Evolutionary conservation across 2,888 invertebrate genomes (phyloP).

Genomic region (Panorpa germanica): DNA sequence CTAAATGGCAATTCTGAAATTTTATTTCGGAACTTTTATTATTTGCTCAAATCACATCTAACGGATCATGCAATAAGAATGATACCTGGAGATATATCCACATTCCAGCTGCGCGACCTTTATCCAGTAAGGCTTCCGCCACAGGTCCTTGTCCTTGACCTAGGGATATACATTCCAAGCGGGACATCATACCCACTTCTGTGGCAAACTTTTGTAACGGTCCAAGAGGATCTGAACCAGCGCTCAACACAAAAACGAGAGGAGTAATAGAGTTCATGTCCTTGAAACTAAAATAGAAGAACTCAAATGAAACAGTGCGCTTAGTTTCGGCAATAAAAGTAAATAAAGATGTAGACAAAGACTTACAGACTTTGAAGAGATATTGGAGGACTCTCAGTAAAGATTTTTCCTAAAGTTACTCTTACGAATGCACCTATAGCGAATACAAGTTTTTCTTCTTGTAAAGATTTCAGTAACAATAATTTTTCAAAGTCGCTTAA

Average conservation of each 20-base stretch:
- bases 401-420: constrained; percentile 52
- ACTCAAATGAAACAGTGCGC: constrained; percentile 12
- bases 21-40: constrained; percentile 1
- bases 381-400: constrained; percentile 67
- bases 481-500: constrained; percentile 61
- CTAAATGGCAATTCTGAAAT: constrained; percentile 78
- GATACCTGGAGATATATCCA: constrained; percentile 79
- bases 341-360: neutral
- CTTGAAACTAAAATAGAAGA: constrained; percentile 32
- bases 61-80: constrained; percentile 3
- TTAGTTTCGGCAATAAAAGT: neutral
- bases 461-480: constrained; percentile 55
- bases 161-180: constrained; percentile 64
- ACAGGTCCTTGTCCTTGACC: constrained; percentile 81
- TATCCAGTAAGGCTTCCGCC: constrained; percentile 61
- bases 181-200: constrained; percentile 50
- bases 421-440: constrained; percentile 66
- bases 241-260: constrained; percentile 68
- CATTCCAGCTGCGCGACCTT: constrained; percentile 50
- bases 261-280: constrained; percentile 57
- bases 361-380: constrained; percentile 42
- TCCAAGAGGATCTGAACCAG: constrained; percentile 77
- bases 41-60: neutral
- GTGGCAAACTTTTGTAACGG: constrained; percentile 64
- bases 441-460: constrained; percentile 64